Percentiles rank a stretch among this genome's conserved stretches.
These are phyloP conservation scores for Cephalotes varians DNA, from an alignment of 2,888 invertebrate species.

Conservation along the genomic window DNA sequence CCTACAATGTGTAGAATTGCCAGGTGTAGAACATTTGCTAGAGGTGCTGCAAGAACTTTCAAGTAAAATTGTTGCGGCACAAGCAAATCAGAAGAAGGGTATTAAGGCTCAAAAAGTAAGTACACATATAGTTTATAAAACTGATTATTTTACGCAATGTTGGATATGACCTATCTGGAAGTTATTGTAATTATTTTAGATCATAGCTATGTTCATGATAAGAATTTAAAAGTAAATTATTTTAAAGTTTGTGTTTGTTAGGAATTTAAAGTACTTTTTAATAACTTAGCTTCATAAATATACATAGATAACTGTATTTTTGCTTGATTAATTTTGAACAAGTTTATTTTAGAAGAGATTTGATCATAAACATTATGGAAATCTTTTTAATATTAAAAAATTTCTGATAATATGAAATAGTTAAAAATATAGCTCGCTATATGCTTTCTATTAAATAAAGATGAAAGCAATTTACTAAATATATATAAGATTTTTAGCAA, in stretches of 20 bases:
- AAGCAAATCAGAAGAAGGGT: constrained; percentile 92
- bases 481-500: neutral
- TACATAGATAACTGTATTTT: neutral
- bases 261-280: neutral
- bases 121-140: neutral
- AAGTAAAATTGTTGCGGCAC: constrained; percentile 90
- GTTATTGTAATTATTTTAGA: neutral
- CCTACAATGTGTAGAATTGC: constrained; percentile 90
- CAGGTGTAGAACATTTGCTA: constrained; percentile 92
- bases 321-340: neutral
- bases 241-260: neutral
- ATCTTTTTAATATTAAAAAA: constrained; percentile 5
- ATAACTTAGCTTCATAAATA: neutral
- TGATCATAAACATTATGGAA: neutral
- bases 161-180: neutral
- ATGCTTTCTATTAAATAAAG: neutral
- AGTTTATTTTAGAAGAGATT: neutral
- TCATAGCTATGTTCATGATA: neutral
- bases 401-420: neutral
- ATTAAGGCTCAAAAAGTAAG: constrained; percentile 96
- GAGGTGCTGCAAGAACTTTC: constrained; percentile 93
- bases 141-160: neutral
- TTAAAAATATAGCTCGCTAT: neutral
- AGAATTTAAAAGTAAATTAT: neutral
- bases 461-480: neutral